Evolutionary conservation across 1,140 invertebrate genomes (phyloP).

Genomic region (Bathynomus jamesi): DNA sequence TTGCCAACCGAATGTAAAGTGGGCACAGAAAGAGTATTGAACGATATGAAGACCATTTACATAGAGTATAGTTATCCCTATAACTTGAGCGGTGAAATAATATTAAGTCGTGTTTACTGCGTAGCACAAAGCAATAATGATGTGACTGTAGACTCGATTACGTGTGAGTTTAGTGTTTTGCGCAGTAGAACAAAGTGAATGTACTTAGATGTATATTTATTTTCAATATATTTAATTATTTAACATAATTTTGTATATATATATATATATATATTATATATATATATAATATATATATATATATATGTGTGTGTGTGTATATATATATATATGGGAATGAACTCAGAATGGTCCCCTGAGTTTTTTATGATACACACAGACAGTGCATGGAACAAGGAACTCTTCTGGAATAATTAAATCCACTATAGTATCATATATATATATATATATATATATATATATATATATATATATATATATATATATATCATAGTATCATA

Average conservation of each 20-base stretch:
- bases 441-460: background rate
- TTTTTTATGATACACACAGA: background rate
- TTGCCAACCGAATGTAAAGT: no score
- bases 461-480: constrained; percentile 1
- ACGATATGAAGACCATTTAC: no score
- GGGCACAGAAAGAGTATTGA: no score
- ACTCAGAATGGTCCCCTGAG: no score
- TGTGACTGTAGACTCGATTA: no score
- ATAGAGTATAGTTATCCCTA: no score
- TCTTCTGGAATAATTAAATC: background rate
- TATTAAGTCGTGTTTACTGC: no score
- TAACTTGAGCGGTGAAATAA: no score
- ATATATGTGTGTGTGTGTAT: background rate
- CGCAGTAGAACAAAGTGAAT: no score
- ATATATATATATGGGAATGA: background rate
- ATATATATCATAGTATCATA: background rate
- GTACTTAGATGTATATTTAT: background rate
- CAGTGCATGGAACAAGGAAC: background rate
- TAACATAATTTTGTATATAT: constrained; percentile 6
- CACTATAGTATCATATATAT: background rate
- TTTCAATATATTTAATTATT: constrained; percentile 1
- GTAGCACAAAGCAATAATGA: no score
- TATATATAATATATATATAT: constrained; percentile 5
- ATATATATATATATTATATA: constrained; percentile 1
- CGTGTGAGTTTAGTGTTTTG: no score